These are phyloP conservation scores for Gavialis gangeticus DNA, from an alignment of 2,113 vertebrate species.

Conservation along the genomic window DNA sequence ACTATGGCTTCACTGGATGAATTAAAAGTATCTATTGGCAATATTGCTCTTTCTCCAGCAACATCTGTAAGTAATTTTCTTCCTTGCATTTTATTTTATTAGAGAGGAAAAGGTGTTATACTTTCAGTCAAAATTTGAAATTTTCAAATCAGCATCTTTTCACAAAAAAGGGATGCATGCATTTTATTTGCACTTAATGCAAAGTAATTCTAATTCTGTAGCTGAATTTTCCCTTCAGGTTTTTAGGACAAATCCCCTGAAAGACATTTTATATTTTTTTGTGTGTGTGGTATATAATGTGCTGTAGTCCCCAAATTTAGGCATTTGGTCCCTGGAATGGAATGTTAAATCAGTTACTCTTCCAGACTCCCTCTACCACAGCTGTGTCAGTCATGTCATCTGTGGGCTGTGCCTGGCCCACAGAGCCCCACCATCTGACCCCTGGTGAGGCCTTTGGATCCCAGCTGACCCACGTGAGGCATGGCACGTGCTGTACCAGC, in stretches of 20 bases:
- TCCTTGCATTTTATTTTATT: background rate
- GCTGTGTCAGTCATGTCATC: no score
- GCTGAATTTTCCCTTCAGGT: background rate
- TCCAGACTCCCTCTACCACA: no score
- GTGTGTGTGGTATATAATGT: no score
- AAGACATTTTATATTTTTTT: no score
- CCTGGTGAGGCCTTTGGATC: no score
- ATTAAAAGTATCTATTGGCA: conserved; percentile 94
- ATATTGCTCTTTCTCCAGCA: conserved; percentile 93
- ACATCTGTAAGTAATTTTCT: conserved; percentile 83
- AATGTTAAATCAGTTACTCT: no score
- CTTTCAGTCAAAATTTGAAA: background rate
- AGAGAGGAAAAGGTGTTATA: background rate
- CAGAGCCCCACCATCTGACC: no score
- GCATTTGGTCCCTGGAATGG: no score
- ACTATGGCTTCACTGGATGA: conserved; percentile 92
- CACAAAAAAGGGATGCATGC: background rate
- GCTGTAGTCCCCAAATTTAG: no score
- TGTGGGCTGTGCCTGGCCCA: no score
- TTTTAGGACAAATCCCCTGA: background rate
- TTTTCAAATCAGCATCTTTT: background rate
- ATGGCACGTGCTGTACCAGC: no score
- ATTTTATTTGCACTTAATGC: background rate
- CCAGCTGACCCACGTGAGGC: no score
- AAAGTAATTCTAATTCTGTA: background rate